These are phyloP conservation scores for Argya squamiceps DNA, from an alignment of 2,797 vertebrate genomes.

Conservation along the genomic window DNA sequence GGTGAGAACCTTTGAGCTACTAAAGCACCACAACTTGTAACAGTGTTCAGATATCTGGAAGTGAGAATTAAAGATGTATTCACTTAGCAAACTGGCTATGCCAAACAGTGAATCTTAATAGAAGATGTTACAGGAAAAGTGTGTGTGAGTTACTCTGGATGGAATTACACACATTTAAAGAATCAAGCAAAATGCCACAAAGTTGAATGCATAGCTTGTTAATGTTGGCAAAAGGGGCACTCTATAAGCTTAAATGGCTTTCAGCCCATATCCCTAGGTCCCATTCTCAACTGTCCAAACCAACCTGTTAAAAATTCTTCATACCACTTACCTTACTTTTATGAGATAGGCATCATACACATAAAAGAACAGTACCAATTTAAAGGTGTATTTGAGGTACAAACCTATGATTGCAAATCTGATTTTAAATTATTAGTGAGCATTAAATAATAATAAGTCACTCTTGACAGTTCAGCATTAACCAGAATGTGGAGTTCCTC, in stretches of 20 bases:
- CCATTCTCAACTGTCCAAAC: not conserved
- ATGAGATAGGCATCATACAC: not conserved
- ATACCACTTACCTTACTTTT: not conserved
- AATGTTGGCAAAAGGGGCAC: not conserved
- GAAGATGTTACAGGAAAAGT: not conserved
- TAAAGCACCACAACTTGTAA: not conserved
- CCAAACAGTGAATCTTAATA: not conserved
- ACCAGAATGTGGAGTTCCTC: not conserved
- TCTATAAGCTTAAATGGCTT: not conserved
- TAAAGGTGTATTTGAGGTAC: not conserved
- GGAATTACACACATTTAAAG: not conserved
- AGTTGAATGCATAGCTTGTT: not conserved
- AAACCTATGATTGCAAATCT: not conserved
- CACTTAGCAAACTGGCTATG: not conserved
- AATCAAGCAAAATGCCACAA: not conserved
- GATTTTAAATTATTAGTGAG: not conserved
- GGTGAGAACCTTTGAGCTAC: constrained; percentile 72
- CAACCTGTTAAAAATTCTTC: not conserved
- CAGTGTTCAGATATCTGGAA: not conserved
- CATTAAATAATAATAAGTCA: not conserved
- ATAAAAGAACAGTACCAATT: not conserved
- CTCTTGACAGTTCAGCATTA: not conserved
- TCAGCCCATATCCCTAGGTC: not conserved
- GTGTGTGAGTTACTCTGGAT: not conserved
- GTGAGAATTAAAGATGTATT: not conserved